Evolutionary conservation across 2,797 vertebrate species (phyloP).

Genomic region (Microctenopoma steveboyesi): DNA sequence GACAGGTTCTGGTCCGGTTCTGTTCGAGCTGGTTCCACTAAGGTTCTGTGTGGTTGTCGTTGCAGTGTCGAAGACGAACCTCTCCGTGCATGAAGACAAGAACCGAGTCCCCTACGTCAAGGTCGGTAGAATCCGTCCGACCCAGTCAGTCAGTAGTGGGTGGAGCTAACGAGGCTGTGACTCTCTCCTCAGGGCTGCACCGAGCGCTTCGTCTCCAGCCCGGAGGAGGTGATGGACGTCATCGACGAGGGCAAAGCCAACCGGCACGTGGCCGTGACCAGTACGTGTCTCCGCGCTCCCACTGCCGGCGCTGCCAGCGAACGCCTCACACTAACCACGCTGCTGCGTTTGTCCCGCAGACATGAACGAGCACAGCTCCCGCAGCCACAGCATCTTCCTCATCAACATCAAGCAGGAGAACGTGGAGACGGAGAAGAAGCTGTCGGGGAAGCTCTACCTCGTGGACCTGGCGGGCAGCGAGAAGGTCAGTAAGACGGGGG

Average conservation of each 20-base stretch:
- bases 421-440: conserved; percentile 93
- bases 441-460: conserved; percentile 93
- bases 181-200: conserved; percentile 84
- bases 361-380: conserved; percentile 97
- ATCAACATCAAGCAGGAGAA: conserved; percentile 97
- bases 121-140: conserved; percentile 72
- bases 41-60: too few species aligned
- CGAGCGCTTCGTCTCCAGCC: conserved; percentile 94
- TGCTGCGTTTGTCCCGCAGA: conserved; percentile 61
- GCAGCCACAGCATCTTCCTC: conserved; percentile 96
- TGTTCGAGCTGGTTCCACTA: too few species aligned
- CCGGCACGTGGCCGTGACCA: conserved; percentile 92
- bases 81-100: conserved; percentile 94
- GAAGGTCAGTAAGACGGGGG: conserved; percentile 98
- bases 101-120: conserved; percentile 95
- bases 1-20: too few species aligned
- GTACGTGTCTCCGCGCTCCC: conserved; percentile 75
- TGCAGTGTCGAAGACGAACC: conserved; percentile 93
- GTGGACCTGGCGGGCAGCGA: conserved; percentile 94
- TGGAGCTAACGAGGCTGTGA: too few species aligned
- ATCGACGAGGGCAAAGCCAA: conserved; percentile 95
- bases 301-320: too few species aligned
- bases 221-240: conserved; percentile 95
- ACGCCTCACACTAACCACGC: too few species aligned
- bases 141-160: too few species aligned